Evolutionary conservation across 1,140 invertebrate genomes (phyloP).

Genomic region (Solenopsis fugax): DNA sequence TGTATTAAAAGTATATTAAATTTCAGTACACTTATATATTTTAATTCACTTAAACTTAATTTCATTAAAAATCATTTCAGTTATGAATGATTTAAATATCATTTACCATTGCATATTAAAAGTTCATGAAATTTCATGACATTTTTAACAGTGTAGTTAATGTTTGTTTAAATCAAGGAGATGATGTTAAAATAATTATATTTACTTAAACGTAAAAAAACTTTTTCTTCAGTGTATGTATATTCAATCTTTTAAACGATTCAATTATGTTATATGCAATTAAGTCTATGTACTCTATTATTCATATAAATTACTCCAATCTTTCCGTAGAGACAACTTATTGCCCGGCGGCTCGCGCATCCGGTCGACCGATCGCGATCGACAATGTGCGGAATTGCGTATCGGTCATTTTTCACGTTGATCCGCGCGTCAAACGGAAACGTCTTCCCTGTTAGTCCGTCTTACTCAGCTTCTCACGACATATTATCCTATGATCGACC

Average conservation of each 20-base stretch:
- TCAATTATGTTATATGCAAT: not conserved
- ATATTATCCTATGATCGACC: constrained; percentile 79
- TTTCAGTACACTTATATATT: too few relatives aligned
- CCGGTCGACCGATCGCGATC: not conserved
- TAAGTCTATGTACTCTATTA: not conserved
- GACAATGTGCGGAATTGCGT: constrained; percentile 8
- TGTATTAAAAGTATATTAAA: too few relatives aligned
- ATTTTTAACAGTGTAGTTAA: too few relatives aligned
- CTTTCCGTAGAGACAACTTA: not conserved
- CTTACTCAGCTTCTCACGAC: constrained; percentile 59
- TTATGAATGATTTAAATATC: too few relatives aligned
- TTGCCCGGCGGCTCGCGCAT: not conserved
- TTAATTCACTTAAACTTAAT: too few relatives aligned
- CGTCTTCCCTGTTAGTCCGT: constrained; percentile 37
- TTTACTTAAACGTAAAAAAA: too few relatives aligned
- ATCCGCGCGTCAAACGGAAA: constrained; percentile 22
- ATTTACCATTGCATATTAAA: too few relatives aligned
- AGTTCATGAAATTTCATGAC: too few relatives aligned
- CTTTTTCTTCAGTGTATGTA: not conserved
- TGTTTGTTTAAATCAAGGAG: too few relatives aligned
- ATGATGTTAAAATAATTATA: too few relatives aligned
- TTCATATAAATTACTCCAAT: not conserved
- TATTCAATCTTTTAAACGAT: not conserved
- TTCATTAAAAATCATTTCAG: too few relatives aligned
- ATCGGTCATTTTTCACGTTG: not conserved